Evolutionary conservation across 35 echinoderm and acorn worm species (phyloP).

Genomic region (Ophiothrix spiculata): DNA sequence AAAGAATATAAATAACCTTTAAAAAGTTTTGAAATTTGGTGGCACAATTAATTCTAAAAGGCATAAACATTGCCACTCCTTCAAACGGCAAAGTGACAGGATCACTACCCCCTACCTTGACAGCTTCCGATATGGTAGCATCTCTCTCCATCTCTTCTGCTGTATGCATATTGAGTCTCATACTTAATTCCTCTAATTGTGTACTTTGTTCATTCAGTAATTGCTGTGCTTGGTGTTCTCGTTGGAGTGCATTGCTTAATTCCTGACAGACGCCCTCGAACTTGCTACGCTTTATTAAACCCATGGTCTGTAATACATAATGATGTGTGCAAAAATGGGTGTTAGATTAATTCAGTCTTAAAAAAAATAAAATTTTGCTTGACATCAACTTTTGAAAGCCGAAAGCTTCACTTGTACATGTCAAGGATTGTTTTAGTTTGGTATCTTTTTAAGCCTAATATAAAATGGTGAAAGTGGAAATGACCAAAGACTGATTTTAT

Average conservation of each 20-base stretch:
- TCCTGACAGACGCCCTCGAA: slow-evolving; percentile 91
- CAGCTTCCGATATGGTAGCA: slow-evolving; percentile 76
- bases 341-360: no score
- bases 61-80: no score
- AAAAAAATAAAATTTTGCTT: no score
- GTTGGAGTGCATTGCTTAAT: slow-evolving; percentile 57
- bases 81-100: no score
- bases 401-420: no score
- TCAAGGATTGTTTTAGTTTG: no score
- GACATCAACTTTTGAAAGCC: no score
- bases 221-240: slow-evolving; percentile 85
- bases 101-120: slow-evolving; percentile 71
- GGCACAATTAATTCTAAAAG: no score
- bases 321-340: no score
- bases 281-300: slow-evolving; percentile 21
- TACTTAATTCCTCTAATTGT: slow-evolving; percentile 77
- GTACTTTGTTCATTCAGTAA: slow-evolving; percentile 84
- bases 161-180: slow-evolving; percentile 77
- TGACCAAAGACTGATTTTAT: no score
- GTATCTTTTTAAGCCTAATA: no score
- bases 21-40: neutral
- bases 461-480: no score
- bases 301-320: neutral
- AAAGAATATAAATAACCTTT: neutral
- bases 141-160: slow-evolving; percentile 81